A percentile compares a stretch with the other conserved stretches of the same genome.
Evolutionary conservation across 2,113 vertebrate species (phyloP).

Genomic region (Mesitornis unicolor): DNA sequence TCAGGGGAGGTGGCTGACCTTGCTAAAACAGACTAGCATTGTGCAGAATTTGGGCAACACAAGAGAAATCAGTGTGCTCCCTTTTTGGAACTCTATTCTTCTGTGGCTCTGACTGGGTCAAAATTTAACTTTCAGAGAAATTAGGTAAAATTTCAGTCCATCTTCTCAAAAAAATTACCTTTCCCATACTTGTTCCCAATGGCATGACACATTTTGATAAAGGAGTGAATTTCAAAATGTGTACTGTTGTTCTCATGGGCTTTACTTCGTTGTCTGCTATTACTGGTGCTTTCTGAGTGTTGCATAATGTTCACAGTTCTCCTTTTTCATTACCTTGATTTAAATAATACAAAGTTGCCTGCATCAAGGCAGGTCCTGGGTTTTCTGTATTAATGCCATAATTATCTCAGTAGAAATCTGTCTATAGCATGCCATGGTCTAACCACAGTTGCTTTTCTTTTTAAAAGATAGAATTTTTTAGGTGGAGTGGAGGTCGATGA

Average conservation of each 20-base stretch:
- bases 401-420: background rate
- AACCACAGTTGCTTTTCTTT: background rate
- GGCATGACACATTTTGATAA: rapidly evolving
- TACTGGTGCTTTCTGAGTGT: background rate
- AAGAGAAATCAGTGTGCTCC: background rate
- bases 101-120: background rate
- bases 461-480: background rate
- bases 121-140: background rate
- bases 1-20: background rate
- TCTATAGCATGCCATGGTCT: background rate
- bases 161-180: background rate
- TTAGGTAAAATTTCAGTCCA: background rate
- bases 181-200: background rate
- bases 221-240: background rate
- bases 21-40: background rate
- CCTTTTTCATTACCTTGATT: background rate
- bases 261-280: background rate
- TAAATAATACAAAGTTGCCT: background rate
- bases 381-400: background rate
- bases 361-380: background rate
- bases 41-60: background rate
- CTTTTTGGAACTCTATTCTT: background rate
- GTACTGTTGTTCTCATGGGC: rapidly evolving
- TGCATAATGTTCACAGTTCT: background rate
- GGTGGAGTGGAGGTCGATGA: background rate